Base-by-base conservation (phyloP, 2,888 invertebrate genomes). In the Noctuana brunneofusca region DNA sequence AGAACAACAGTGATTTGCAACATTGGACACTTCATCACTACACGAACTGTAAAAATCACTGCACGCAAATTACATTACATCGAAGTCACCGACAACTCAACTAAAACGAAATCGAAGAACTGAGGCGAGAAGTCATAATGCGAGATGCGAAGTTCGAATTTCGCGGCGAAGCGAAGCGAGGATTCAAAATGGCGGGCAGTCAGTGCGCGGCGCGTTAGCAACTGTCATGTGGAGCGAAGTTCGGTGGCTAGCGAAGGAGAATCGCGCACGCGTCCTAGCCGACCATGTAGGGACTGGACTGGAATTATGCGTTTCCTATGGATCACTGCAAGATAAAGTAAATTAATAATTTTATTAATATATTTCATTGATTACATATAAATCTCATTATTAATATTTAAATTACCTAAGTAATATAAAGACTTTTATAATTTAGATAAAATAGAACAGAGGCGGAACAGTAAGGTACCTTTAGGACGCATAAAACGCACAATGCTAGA, bases 11-110 rank as follows among this genome's bases (percentile, higher is more conserved):
- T 70, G 69, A 83, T 77, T 69, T 69, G 72, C 64, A 60, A 32
- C 59, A 53, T 43, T 46, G 59, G 24, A 43, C 86, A 87, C 87
- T 81, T 81, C 79, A 84, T 81, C 86, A 88, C 88, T 69, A 22
- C 74, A 71, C 20, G 22, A 20, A 11, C 8, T 75, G 71, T 69
- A 75, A 46, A 71, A 73, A 68, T 73, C 81, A 79, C 76, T 66
- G 68, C 62, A 72, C 71, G 72, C 22, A 9, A 14, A 56, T 32
- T 46, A 53, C 53, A 60, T 53, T 6, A 6, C 30, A 12, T n/a
- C 12, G 22, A 30, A 53, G 52, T 43, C 46, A 60, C 59, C 16
- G 32, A 16, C 22, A 32, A 20, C 22, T 24, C 32, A 54, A 54
- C 14, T 35, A 46, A 46, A 53, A 14, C 5, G 12, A 53, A 11